Evolutionary conservation across 2,888 invertebrate species (phyloP).

Genomic region (Sarcophaga subvicina): DNA sequence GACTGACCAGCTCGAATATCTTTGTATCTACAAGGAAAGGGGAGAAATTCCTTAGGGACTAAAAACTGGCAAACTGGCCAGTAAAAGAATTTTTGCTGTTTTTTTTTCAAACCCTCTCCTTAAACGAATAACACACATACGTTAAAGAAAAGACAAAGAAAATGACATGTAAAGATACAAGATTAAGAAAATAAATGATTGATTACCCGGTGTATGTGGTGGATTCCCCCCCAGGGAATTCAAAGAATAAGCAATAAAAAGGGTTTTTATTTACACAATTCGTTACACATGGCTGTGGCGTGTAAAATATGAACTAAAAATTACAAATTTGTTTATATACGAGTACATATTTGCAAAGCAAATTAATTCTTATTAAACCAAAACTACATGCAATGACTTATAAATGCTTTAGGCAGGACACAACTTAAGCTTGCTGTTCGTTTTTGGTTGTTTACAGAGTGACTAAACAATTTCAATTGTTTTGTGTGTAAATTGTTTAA

Average conservation of each 20-base stretch:
- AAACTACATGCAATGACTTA: background rate
- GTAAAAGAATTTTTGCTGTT: constrained; percentile 25
- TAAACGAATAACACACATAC: background rate
- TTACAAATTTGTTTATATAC: background rate
- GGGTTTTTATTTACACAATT: constrained; percentile 61
- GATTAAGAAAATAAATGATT: constrained; percentile 65
- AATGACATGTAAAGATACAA: constrained; percentile 61
- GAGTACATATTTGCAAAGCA: too few relatives aligned
- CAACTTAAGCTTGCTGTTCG: background rate
- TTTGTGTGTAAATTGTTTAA: constrained; percentile 23
- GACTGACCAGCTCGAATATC: constrained; percentile 55
- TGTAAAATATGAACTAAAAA: constrained; percentile 26
- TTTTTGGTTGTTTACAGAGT: background rate
- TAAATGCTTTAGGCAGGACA: background rate
- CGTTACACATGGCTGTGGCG: constrained; percentile 45
- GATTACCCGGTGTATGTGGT: constrained; percentile 45
- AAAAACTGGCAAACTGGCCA: constrained; percentile 50
- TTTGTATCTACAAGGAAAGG: constrained; percentile 12
- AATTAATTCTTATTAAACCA: background rate
- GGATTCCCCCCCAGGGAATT: constrained; percentile 58
- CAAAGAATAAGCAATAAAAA: constrained; percentile 1
- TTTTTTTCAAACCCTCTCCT: constrained; percentile 24
- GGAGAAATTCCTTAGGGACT: constrained; percentile 39
- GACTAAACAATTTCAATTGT: constrained; percentile 57
- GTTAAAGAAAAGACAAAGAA: background rate